These are phyloP conservation scores for Chymomyza fuscimana DNA, from an alignment of 2,888 invertebrate genomes.

Conservation along the genomic window DNA sequence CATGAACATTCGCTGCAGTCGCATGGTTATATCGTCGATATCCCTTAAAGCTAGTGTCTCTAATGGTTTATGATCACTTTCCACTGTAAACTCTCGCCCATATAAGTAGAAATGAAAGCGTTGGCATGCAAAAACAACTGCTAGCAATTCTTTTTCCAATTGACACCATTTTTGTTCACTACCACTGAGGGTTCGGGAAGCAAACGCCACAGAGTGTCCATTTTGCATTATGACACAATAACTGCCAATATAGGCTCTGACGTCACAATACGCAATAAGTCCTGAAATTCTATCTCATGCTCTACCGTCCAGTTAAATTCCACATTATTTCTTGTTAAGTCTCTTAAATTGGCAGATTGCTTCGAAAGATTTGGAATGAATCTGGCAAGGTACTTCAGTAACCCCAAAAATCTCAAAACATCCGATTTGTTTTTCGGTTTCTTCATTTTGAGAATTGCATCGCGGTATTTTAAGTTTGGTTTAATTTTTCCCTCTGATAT, in stretches of 20 bases:
- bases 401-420: too few relatives aligned
- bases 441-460: conserved; percentile 11
- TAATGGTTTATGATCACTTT: too few relatives aligned
- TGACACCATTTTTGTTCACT: conserved; percentile 72
- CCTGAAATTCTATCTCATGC: conserved; percentile 34
- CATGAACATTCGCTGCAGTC: too few relatives aligned
- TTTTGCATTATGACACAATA: conserved; percentile 69
- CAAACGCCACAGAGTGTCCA: too few relatives aligned
- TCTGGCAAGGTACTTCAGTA: too few relatives aligned
- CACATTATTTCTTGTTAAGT: conserved; percentile 33
- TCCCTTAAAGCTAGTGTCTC: too few relatives aligned
- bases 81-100: too few relatives aligned
- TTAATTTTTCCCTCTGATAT: conserved; percentile 36
- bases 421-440: not conserved
- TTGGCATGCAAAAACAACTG: too few relatives aligned
- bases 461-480: conserved; percentile 8
- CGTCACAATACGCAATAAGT: conserved; percentile 24
- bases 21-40: too few relatives aligned
- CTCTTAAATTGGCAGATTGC: not conserved
- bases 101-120: too few relatives aligned
- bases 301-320: conserved; percentile 33
- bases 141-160: conserved; percentile 66
- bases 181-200: too few relatives aligned
- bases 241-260: conserved; percentile 23
- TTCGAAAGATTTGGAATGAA: too few relatives aligned